phyloP scores from a whole-genome alignment of 1,140 invertebrate genomes.

The Nomia melanderi region DNA sequence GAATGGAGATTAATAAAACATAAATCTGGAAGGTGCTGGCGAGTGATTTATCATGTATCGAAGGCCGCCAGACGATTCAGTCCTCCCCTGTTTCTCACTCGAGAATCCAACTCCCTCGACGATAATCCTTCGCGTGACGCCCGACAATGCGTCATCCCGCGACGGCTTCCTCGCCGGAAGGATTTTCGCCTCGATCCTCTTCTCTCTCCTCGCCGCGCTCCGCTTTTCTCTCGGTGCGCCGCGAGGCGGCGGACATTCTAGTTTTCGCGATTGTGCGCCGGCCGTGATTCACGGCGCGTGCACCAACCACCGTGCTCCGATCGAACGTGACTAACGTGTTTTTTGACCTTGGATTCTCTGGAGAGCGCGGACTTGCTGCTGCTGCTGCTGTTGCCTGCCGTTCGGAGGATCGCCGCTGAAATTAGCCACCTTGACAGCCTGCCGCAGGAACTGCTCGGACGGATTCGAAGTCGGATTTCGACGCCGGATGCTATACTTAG shows the following conservation, averaged over 20 bases:
- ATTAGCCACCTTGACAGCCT: constrained; percentile 13
- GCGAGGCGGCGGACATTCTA: constrained; percentile 4
- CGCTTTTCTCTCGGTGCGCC: neutral
- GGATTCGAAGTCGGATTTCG: neutral
- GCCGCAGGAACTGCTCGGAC: neutral
- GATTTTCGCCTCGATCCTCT: neutral
- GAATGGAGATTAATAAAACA: no score
- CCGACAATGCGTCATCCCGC: no score
- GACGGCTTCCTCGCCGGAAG: no score
- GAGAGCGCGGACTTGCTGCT: no score
- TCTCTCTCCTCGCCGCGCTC: no score
- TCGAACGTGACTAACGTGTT: constrained; percentile 42
- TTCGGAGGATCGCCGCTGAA: constrained; percentile 32
- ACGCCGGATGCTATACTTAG: neutral
- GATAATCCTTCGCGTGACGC: neutral
- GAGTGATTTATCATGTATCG: no score
- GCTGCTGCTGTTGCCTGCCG: constrained; percentile 9
- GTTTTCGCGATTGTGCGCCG: constrained; percentile 32
- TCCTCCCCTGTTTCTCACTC: neutral
- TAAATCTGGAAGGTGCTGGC: no score
- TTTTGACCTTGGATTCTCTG: constrained; percentile 39
- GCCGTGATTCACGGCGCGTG: constrained; percentile 24
- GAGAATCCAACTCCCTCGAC: no score
- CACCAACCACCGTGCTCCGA: no score
- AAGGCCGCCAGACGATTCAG: neutral